These are phyloP conservation scores for Oncorhynchus kisutch DNA, from an alignment of 2,113 vertebrate genomes.

Conservation along the genomic window DNA sequence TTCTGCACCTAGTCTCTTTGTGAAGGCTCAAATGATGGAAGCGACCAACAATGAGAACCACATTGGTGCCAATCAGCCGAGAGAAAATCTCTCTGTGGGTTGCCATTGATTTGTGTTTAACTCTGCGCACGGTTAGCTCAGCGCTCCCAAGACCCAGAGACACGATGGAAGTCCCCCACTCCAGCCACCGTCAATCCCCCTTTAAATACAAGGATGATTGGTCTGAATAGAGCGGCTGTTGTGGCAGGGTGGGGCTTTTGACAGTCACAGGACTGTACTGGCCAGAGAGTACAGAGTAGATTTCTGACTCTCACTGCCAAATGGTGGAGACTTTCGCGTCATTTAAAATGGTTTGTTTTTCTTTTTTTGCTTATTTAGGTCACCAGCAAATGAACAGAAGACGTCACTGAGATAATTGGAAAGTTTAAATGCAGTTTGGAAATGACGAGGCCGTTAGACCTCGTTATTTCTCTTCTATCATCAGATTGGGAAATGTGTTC, in stretches of 20 bases:
- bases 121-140: slow-evolving; percentile 21
- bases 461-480: too few relatives aligned
- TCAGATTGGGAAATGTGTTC: too few relatives aligned
- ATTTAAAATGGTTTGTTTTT: background rate
- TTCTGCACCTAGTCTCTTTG: background rate
- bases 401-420: background rate
- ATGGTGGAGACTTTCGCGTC: background rate
- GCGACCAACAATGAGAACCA: slow-evolving; percentile 13
- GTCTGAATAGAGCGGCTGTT: background rate
- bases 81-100: slow-evolving; percentile 22
- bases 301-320: background rate
- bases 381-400: background rate
- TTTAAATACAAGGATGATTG: background rate
- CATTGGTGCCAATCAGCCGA: slow-evolving; percentile 31
- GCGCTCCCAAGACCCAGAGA: background rate
- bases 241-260: background rate
- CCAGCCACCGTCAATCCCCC: slow-evolving; percentile 1
- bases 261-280: background rate
- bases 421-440: background rate
- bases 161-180: background rate
- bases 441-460: background rate
- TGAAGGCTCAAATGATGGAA: slow-evolving; percentile 5
- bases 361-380: background rate
- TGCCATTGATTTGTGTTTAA: slow-evolving; percentile 64
- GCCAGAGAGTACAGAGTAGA: background rate